Conservation (phyloP, 2,888 invertebrate genomes). For the Eudasyphora cyanicolor region DNA sequence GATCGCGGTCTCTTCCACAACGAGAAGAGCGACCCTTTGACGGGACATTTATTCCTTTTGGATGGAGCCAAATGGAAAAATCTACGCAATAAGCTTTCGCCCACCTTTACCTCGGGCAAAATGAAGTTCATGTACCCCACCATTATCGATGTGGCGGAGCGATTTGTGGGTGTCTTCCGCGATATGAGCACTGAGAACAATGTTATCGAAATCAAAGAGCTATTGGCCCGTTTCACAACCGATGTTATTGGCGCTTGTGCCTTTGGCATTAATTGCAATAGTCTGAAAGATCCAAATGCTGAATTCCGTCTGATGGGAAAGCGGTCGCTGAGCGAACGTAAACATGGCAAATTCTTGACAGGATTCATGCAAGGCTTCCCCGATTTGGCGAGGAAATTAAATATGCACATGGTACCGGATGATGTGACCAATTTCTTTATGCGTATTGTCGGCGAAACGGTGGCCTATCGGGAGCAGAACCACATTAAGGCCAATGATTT, state of each 20-base stretch:
- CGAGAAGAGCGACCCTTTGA: conserved; percentile 63
- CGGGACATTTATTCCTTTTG: conserved; percentile 67
- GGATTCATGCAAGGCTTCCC: conserved; percentile 68
- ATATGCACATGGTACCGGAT: conserved; percentile 67
- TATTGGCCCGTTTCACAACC: conserved; percentile 79
- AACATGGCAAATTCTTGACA: conserved; percentile 48
- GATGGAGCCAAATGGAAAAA: conserved; percentile 78
- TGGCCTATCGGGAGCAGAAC: conserved; percentile 70
- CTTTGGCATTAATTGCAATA: conserved; percentile 79
- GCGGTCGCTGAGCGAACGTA: conserved; percentile 67
- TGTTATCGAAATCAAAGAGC: conserved; percentile 72
- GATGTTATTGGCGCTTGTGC: conserved; percentile 80
- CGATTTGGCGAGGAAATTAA: conserved; percentile 68
- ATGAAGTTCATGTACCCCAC: conserved; percentile 73
- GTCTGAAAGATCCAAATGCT: conserved; percentile 74
- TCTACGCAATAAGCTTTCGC: conserved; percentile 69
- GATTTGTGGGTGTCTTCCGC: conserved; percentile 62
- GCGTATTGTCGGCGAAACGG: conserved; percentile 69
- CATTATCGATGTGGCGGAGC: conserved; percentile 67
- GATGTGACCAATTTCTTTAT: conserved; percentile 80
- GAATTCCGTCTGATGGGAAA: conserved; percentile 74
- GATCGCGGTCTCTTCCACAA: conserved; percentile 67
- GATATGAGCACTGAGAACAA: conserved; percentile 67
- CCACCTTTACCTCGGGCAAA: conserved; percentile 74
- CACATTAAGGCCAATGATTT: conserved; percentile 82